Evolutionary conservation across 2,113 vertebrate genomes (phyloP), one percentile per base, ranked within the genome.

Genomic region (Siniperca chuatsi): DNA sequence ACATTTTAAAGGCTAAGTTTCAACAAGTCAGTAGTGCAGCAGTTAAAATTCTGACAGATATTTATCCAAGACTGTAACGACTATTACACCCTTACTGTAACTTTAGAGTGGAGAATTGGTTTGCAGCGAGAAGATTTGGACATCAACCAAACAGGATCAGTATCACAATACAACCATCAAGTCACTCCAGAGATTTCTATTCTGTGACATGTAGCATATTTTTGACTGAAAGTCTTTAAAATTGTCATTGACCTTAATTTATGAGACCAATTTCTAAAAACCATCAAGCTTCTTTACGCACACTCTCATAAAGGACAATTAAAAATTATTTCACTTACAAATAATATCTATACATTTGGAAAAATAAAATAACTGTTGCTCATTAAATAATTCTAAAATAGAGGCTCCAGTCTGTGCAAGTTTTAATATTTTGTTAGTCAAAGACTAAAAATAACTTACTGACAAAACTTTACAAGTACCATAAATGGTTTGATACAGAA

Each of bases 21-120:
- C 13, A 57, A 57, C 37, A 75, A 64, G 29, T 29, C 33, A 37
- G 42, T 4, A 70, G 9, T 9, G 69, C 35, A 79, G 68, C 42
- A 61, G 48, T 54, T 79, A 55, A 16, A 11, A 64, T 55, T 57
- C 40, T 37, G 55, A 50, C 25, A 40, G 55, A 85, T 46, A 48
- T 44, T 55, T 83, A 54, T 71, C 61, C 21, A 52, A 55, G 42
- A 48, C 20, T 50, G 50, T 65, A 35, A 69, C 0, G 12, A 60
- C 67, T 20, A 21, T 23, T 16, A 65, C 29, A 61, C 25, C 67
- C 16, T 33, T 20, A 57, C 76, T 79, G 76, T 44, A 50, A 80
- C 76, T 69, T 77, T 16, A 52, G 61, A 68, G 55, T 8, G 42
- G 55, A 83, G 23, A 65, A 42, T 5, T 42, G 37, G 5, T 78